A percentile compares a stretch with the other conserved stretches of the same genome.
phyloP scores from a whole-genome alignment of 2,797 vertebrate genomes.

The Scyliorhinus canicula region DNA sequence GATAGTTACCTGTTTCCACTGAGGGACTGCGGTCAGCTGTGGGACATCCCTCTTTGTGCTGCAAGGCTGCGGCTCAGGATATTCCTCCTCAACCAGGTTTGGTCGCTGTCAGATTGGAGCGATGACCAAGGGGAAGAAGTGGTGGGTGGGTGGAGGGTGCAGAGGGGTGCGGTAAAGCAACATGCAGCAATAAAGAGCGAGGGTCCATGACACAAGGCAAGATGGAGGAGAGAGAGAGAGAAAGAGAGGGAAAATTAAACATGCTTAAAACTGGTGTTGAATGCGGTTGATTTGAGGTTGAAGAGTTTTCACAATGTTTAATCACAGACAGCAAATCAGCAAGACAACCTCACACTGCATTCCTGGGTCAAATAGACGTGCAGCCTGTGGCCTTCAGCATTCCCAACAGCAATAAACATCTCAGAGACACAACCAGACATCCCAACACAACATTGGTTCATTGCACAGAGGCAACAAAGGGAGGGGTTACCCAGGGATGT shows the following conservation, averaged over 20 bases:
- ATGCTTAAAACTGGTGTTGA: neutral
- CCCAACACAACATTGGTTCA: neutral
- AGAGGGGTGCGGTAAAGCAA: neutral
- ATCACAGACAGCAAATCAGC: neutral
- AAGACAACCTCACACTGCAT: neutral
- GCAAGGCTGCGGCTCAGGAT: neutral
- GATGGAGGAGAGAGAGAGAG: neutral
- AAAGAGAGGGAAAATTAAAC: neutral
- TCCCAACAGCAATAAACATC: neutral
- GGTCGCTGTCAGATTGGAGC: neutral
- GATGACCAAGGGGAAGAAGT: too few relatives aligned
- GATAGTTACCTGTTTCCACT: conserved; percentile 35
- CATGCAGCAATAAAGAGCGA: neutral
- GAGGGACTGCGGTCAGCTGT: neutral
- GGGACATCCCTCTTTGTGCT: neutral
- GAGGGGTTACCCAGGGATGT: neutral
- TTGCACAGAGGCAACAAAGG: neutral
- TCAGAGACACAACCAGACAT: neutral
- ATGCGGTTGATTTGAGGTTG: neutral
- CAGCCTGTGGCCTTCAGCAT: neutral
- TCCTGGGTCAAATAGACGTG: too few relatives aligned
- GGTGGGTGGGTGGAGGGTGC: neutral
- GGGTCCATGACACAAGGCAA: neutral
- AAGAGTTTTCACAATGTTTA: neutral
- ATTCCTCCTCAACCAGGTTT: neutral